Conservation (phyloP, 2,888 invertebrate species). For the Spilosoma lubricipeda region DNA sequence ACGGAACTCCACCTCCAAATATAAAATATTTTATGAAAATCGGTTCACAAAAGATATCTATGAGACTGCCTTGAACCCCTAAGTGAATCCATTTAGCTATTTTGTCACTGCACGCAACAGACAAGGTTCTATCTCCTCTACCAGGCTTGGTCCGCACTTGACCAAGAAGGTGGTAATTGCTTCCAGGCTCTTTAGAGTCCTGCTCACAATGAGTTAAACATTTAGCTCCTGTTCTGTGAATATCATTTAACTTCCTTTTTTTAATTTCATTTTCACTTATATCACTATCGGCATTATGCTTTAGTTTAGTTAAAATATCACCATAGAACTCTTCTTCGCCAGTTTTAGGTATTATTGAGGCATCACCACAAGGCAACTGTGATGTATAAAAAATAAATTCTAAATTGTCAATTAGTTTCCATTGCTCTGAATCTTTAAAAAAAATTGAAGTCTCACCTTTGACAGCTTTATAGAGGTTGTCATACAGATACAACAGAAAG, state of each 20-base stretch:
- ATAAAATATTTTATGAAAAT: slow-evolving; percentile 90
- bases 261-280: slow-evolving; percentile 55
- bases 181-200: slow-evolving; percentile 87
- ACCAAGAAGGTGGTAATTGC: slow-evolving; percentile 89
- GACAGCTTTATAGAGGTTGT: slow-evolving; percentile 83
- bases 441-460: slow-evolving; percentile 70
- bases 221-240: slow-evolving; percentile 96
- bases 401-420: slow-evolving; percentile 84
- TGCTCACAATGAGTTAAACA: slow-evolving; percentile 85
- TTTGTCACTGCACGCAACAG: slow-evolving; percentile 98
- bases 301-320: slow-evolving; percentile 58
- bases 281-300: slow-evolving; percentile 58
- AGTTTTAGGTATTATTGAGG: slow-evolving; percentile 91
- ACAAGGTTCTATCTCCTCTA: slow-evolving; percentile 94
- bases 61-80: slow-evolving; percentile 94
- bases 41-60: slow-evolving; percentile 88
- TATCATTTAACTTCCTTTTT: slow-evolving; percentile 62
- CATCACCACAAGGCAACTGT: slow-evolving; percentile 97
- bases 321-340: slow-evolving; percentile 66
- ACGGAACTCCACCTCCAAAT: slow-evolving; percentile 89
- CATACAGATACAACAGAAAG: slow-evolving; percentile 91
- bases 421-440: slow-evolving; percentile 61
- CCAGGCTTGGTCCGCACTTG: slow-evolving; percentile 95
- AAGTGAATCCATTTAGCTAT: slow-evolving; percentile 94
- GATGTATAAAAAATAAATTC: slow-evolving; percentile 94